Conservation (phyloP, 1,140 invertebrate species). For the Cydia fagiglandana region DNA sequence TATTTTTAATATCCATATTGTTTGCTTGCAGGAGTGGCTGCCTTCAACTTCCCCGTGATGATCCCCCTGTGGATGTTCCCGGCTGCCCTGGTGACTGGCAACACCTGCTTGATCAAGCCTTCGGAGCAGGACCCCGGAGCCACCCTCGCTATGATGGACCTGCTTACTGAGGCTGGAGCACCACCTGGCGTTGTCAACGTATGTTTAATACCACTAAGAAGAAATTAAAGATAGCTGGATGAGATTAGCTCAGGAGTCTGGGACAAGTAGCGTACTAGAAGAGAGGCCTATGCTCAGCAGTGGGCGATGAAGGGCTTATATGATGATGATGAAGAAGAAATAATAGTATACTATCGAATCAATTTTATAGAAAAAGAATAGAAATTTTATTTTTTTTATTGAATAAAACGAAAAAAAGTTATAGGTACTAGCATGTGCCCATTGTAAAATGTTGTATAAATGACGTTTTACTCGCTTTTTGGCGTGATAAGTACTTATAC, state of each 20-base stretch:
- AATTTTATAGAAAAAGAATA: too few species aligned
- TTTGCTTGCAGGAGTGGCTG: slow-evolving; percentile 86
- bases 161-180: slow-evolving; percentile 93
- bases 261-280: too few species aligned
- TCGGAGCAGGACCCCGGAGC: slow-evolving; percentile 99
- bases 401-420: not conserved
- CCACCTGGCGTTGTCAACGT: slow-evolving; percentile 96
- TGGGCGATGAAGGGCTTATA: too few species aligned
- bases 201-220: slow-evolving; percentile 37
- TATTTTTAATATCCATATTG: not conserved
- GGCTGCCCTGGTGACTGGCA: slow-evolving; percentile 94
- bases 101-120: slow-evolving; percentile 90
- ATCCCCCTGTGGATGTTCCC: slow-evolving; percentile 99
- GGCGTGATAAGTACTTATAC: too few species aligned
- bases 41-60: slow-evolving; percentile 99
- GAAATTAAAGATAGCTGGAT: too few species aligned
- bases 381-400: too few species aligned
- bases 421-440: not conserved
- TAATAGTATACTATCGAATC: not conserved
- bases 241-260: too few species aligned
- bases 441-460: too few species aligned
- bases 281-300: too few species aligned
- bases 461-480: too few species aligned
- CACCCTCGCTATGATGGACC: slow-evolving; percentile 95
- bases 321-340: too few species aligned